Percentiles rank a stretch among this genome's conserved stretches.
Evolutionary conservation across 2,113 vertebrate genomes (phyloP).

Genomic region (Manacus vitellinus): DNA sequence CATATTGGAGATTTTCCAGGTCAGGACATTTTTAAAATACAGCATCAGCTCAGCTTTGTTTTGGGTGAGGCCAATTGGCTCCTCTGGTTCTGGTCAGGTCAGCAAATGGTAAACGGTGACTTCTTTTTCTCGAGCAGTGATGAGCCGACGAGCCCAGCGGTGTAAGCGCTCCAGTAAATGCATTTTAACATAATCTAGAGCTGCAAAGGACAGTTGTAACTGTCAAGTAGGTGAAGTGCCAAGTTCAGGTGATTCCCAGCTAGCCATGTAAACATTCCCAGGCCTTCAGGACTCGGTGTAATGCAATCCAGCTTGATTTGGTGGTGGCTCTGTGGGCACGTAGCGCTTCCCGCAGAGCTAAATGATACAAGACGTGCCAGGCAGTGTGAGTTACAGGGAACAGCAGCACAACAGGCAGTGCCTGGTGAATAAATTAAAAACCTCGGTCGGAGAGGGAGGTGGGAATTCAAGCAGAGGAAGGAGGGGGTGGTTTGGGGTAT

Average conservation of each 20-base stretch:
- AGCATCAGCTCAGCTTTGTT: constrained; percentile 17
- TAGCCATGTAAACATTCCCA: background rate
- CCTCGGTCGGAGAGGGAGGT: background rate
- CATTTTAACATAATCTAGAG: background rate
- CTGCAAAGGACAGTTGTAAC: constrained; percentile 34
- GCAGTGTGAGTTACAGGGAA: background rate
- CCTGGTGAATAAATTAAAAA: background rate
- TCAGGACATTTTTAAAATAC: constrained; percentile 67
- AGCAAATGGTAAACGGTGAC: background rate
- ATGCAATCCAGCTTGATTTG: background rate
- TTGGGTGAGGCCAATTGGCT: background rate
- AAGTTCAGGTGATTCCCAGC: constrained; percentile 2
- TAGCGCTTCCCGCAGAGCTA: background rate
- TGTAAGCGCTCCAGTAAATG: background rate
- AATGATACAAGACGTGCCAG: background rate
- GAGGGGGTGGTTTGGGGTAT: background rate
- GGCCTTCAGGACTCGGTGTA: background rate
- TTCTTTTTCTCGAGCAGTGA: background rate
- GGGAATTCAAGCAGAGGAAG: background rate
- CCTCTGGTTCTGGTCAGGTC: background rate
- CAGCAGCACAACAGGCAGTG: background rate
- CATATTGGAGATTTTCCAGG: constrained; percentile 74
- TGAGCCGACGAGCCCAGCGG: background rate
- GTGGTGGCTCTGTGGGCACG: background rate
- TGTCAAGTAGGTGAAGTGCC: background rate